Percentiles rank a stretch among this genome's conserved stretches.
Conservation (phyloP, 1,140 invertebrate genomes). For the Nebria ingens region DNA sequence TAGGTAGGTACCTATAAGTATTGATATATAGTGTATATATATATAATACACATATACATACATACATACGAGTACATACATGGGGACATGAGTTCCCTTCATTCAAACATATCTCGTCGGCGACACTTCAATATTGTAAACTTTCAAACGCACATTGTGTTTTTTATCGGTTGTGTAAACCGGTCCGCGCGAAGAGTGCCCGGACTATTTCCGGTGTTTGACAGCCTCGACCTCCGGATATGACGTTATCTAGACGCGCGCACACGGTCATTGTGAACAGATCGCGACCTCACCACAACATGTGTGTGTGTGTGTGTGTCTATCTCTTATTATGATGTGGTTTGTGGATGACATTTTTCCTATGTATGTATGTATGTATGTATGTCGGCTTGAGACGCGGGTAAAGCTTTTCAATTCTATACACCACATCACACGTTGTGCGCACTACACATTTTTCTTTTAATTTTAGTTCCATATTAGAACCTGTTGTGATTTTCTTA, state of each 20-base stretch:
- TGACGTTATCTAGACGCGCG: conserved; percentile 32
- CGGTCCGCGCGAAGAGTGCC: conserved; percentile 20
- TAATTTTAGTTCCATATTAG: no score
- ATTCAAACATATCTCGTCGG: not conserved
- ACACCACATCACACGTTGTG: no score
- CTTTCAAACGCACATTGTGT: conserved; percentile 21
- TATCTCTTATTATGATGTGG: no score
- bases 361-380: not conserved
- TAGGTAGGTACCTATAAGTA: no score
- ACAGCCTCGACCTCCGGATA: conserved; percentile 32
- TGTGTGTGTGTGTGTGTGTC: not conserved
- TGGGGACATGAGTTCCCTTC: not conserved
- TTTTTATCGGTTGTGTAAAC: conserved; percentile 28
- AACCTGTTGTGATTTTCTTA: no score
- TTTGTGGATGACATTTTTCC: no score
- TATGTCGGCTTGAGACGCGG: not conserved
- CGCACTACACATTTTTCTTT: no score
- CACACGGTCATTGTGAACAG: conserved; percentile 21
- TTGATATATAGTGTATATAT: no score
- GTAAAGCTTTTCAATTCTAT: not conserved
- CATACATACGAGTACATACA: not conserved
- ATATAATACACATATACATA: no score
- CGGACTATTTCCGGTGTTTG: conserved; percentile 33
- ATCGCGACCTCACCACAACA: conserved; percentile 20
- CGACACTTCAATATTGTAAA: conserved; percentile 9